Base-by-base conservation (phyloP, 2,113 vertebrate genomes). In the Actenoides lindsayi region DNA sequence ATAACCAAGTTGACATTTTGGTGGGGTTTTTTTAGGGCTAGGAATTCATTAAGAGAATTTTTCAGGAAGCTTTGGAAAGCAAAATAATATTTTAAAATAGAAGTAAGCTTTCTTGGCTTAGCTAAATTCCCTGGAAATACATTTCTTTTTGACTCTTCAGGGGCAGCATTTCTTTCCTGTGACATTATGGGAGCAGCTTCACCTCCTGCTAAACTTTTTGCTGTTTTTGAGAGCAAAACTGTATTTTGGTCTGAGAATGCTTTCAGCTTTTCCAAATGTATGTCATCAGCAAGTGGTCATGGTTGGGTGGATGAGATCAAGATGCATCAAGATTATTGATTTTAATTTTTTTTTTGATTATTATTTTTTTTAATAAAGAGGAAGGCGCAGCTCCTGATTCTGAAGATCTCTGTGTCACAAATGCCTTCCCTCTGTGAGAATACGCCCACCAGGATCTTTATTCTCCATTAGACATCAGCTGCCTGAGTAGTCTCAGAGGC, bases 1-100 rank as follows among this genome's bases (percentile, higher is more conserved):
- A 65, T 8, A 57, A 46, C 35, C 80, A 81, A 37, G 44, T 10
- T 19, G 27, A 79, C 44, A 62, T 90, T 89, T 80, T 13, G 28
- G 64, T 74, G 54, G 54, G 31, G 35, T 91, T 89, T 80, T 57
- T 80, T 57, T 41, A 84, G 79, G 76, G 76, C 41, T 42, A 71
- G 48, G 51, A 93, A 93, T 63, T 78, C 48, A 81, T 31, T 42
- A 51, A 48, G 41, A 78, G 14, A 57, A 65, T 93, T 92, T 65
- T 67, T 28, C 75, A 93, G 67, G 85, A 62, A 89, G 71, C 79
- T 92, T 65, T 59, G 67, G 37, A 88, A 94, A 92, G 35, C 39
- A 48, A 80, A 93, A 41, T 33, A 33, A 5, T 68, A 33, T 90
- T 90, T 87, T 94, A 92, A 90, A 92, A 86, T 83, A 92, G 83